phyloP scores from a whole-genome alignment of 2,888 invertebrate species.

The Diaphora mendica region DNA sequence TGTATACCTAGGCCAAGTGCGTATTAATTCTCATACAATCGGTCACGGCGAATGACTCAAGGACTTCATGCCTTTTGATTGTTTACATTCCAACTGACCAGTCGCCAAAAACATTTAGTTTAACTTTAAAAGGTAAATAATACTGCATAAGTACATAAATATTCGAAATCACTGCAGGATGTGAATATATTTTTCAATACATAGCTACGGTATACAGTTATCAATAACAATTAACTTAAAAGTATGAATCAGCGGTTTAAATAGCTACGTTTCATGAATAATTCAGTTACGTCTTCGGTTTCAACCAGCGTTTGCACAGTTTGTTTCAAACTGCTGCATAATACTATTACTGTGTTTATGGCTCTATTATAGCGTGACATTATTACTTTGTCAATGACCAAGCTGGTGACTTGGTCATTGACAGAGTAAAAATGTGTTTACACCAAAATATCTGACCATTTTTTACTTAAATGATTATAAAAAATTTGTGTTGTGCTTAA shows the following conservation, averaged over 20 bases:
- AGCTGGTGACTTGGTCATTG: too few species aligned
- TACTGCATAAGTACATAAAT: background rate
- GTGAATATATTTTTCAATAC: background rate
- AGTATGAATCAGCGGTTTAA: background rate
- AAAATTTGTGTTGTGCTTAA: background rate
- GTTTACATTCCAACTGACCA: slow-evolving; percentile 68
- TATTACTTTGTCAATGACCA: background rate
- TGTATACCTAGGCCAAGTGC: slow-evolving; percentile 61
- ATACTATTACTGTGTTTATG: background rate
- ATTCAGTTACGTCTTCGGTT: background rate
- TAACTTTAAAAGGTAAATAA: slow-evolving; percentile 35
- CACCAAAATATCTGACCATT: background rate
- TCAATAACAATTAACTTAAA: background rate
- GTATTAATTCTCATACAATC: slow-evolving; percentile 72
- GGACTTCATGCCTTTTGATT: slow-evolving; percentile 73
- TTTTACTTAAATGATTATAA: background rate
- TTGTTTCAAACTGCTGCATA: background rate
- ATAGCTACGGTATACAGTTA: background rate
- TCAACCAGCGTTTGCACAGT: background rate
- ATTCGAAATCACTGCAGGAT: slow-evolving; percentile 5
- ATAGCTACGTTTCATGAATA: background rate
- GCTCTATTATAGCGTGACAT: background rate
- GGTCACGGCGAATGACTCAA: slow-evolving; percentile 68
- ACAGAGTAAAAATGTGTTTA: too few species aligned
- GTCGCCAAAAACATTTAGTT: slow-evolving; percentile 62